Evolutionary conservation across 1,140 invertebrate genomes (phyloP).

Genomic region (Listronotus oregonensis): DNA sequence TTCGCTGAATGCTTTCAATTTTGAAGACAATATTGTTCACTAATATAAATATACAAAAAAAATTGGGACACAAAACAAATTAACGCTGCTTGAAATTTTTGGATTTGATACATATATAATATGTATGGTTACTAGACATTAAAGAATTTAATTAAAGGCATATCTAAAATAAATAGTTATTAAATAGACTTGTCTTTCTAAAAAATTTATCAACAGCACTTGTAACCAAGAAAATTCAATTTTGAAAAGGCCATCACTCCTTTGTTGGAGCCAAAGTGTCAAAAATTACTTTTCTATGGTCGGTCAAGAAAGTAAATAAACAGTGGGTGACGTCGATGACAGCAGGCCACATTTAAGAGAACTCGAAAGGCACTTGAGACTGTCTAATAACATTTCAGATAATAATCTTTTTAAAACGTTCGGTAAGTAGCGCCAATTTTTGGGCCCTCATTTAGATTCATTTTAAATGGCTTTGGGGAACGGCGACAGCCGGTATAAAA

Average conservation of each 20-base stretch:
- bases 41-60: too few species aligned
- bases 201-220: conserved; percentile 25
- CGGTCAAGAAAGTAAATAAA: conserved; percentile 43
- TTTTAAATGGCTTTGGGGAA: conserved; percentile 40
- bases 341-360: conserved; percentile 35
- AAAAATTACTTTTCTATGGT: conserved; percentile 41
- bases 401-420: conserved; percentile 38
- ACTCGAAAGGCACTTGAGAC: conserved; percentile 41
- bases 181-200: background rate
- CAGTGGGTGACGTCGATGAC: conserved; percentile 36
- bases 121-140: too few species aligned
- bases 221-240: conserved; percentile 25
- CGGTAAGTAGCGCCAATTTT: conserved; percentile 40
- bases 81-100: too few species aligned
- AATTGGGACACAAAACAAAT: too few species aligned
- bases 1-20: too few species aligned
- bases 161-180: too few species aligned
- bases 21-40: too few species aligned
- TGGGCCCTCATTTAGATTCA: conserved; percentile 28
- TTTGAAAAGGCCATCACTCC: conserved; percentile 23
- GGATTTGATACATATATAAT: too few species aligned
- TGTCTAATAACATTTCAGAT: conserved; percentile 44
- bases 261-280: conserved; percentile 36
- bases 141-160: too few species aligned
- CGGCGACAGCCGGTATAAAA: conserved; percentile 21